Percentiles rank a stretch among this genome's conserved stretches.
These are phyloP conservation scores for Cosmopolites sordidus DNA, from an alignment of 2,888 invertebrate species.

Conservation along the genomic window DNA sequence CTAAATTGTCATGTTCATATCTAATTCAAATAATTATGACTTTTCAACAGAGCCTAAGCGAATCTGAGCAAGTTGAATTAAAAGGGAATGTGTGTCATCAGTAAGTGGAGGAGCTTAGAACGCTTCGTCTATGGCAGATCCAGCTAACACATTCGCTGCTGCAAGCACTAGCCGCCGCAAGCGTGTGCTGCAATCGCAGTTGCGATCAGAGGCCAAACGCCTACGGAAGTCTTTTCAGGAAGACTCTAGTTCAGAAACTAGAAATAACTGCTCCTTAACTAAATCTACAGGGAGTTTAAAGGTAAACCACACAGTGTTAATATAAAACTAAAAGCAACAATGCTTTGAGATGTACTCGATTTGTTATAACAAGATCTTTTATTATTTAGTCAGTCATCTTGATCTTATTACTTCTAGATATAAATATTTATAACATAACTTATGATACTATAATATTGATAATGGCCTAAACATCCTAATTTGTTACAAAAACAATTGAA, in stretches of 20 bases:
- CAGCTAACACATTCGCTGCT: conserved; percentile 70
- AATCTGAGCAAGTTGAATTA: conserved; percentile 38
- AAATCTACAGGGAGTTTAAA: conserved; percentile 11
- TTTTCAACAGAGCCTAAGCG: conserved; percentile 39
- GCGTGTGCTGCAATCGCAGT: conserved; percentile 55
- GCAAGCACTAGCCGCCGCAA: conserved; percentile 54
- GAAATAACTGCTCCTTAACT: conserved; percentile 2
- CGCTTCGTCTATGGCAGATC: conserved; percentile 90
- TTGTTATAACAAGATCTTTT: too few relatives aligned
- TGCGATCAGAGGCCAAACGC: conserved; percentile 58
- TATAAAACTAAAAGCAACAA: too few relatives aligned
- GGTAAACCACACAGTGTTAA: too few relatives aligned
- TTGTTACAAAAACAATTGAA: too few relatives aligned
- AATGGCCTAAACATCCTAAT: too few relatives aligned
- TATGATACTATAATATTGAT: too few relatives aligned
- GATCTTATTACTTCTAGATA: too few relatives aligned
- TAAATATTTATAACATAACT: too few relatives aligned
- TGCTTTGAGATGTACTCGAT: too few relatives aligned
- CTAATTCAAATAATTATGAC: background rate
- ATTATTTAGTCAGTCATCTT: too few relatives aligned
- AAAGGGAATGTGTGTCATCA: conserved; percentile 50
- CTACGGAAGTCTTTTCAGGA: conserved; percentile 51
- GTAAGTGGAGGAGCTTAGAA: conserved; percentile 64
- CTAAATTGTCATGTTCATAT: background rate
- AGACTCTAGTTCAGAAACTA: conserved; percentile 16